Base-by-base conservation (phyloP, 2,888 invertebrate genomes). In the Eudasyphora cyanicolor region DNA sequence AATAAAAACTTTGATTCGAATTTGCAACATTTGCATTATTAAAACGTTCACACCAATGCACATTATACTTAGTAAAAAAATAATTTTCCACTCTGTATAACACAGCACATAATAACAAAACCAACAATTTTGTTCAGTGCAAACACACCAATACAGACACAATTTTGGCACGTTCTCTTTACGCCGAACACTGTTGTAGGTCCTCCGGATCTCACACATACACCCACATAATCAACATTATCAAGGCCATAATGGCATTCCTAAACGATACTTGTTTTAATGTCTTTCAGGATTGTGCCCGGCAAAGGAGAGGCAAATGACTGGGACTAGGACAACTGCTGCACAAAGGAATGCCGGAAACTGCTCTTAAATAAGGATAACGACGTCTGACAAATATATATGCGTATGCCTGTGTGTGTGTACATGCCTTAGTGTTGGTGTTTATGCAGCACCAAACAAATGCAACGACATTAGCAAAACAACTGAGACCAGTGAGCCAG, bases 331-430 rank as follows among this genome's bases (percentile, higher is more conserved):
- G 27, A 67, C 35, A 62, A 51, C 19, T 57, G 35, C 12, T n/a
- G 54, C 17, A 67, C 42, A 3, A 32, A 29, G 45, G 29, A 60
- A 6, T n/a, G 38, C 35, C 42, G n/a, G 8, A 74, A 60, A 38
- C 7, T 17, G 51, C 76, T 54, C 51, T 60, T 60, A 62, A 74
- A 49, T 49, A 74, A 62, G 24, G 19, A 64, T 75, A 62, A 75
- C 19, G 21, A 75, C 19, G 21, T 29, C 77, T 54, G 62, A 62
- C 71, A 67, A 35, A 35, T 51, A 80, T 62, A 76, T 29, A 12
- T 21, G 54, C 19, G 54, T 38, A 8, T 45, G 17, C 60, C 29
- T 12, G 3, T 69, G 29, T 29, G 14, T n/a, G 51, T 35, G 19
- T 27, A 32, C 42, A 7, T 29, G 29, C 29, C 60, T 75, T 24